Base-by-base conservation (phyloP, 2,888 invertebrate genomes). In the Pyrocoelia pectoralis region DNA sequence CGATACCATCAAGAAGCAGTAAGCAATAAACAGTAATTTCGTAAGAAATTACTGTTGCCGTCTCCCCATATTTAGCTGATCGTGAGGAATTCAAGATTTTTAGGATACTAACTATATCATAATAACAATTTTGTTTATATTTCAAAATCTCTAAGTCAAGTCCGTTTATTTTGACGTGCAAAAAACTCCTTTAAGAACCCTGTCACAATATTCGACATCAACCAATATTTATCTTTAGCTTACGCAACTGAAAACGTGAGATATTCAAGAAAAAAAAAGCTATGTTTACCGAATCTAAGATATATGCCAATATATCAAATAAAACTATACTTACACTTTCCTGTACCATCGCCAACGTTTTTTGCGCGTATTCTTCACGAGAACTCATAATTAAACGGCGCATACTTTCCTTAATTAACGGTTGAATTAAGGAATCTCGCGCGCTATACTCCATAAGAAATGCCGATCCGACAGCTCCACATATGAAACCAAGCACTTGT, bases 401-500 rank as follows among this genome's bases (percentile, higher is more conserved):
- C 83, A 95, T 87, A 51, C 90, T 87, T 46, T 87, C 85, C 61
- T 86, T 85, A 70, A 95, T 88, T 68, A 91, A 82, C 0, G 93
- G 93, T 75, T 93, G 93, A 70, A 95, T 86, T 66, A 87, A 85
- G 54, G 94, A 94, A 80, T 92, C 87, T 73, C 91, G 88, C 0
- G 93, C 92, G 64, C 93, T 93, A 81, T 89, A 91, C 78, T 92
- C 90, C 63, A 95, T 80, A 0, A 94, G 85, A 17, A 94, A 87
- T 8, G 90, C 90, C 0, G 93, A 86, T 1, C 95, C 95, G 0
- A 88, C 81, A 15, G 93, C 78, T 5, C 91, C 89, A 49, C 90
- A 83, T 8, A 93, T 77, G 76, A 94, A 93, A 51, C 88, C 84
- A 3, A 89, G 81, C 8, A 87, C 81, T 82, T 95, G 92, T 4